A percentile compares a stretch with the other conserved stretches of the same genome.
phyloP scores from a whole-genome alignment of 1,140 invertebrate species.

The Asobara japonica region DNA sequence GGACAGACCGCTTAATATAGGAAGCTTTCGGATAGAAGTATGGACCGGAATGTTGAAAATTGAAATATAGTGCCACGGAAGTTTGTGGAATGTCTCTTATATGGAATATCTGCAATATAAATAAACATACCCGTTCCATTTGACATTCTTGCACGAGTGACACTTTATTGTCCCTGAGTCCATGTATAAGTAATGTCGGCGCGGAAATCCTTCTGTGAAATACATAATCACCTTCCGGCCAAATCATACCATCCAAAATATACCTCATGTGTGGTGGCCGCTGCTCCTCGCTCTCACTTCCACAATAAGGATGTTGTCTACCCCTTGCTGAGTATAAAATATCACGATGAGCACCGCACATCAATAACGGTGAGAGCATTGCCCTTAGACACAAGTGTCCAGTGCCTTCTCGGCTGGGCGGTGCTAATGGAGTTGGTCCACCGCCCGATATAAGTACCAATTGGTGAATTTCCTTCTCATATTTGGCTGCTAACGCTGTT shows the following conservation, averaged over 20 bases:
- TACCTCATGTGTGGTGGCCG: conserved; percentile 67
- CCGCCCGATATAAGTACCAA: conserved; percentile 78
- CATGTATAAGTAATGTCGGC: conserved; percentile 78
- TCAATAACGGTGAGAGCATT: conserved; percentile 65
- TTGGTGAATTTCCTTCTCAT: conserved; percentile 71
- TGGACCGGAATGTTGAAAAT: too few species aligned
- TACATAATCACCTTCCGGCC: conserved; percentile 77
- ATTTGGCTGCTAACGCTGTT: conserved; percentile 72
- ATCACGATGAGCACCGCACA: conserved; percentile 67
- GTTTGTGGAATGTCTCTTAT: too few species aligned
- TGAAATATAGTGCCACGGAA: too few species aligned
- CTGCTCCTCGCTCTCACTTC: conserved; percentile 68
- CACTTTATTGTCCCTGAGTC: conserved; percentile 75
- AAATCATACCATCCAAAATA: conserved; percentile 75
- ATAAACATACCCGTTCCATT: conserved; percentile 74
- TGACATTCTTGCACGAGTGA: conserved; percentile 78
- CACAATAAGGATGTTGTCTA: conserved; percentile 68
- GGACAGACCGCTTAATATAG: too few species aligned
- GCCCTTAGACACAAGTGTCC: conserved; percentile 65
- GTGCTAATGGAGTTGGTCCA: conserved; percentile 75
- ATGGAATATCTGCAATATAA: too few species aligned
- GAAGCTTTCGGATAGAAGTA: too few species aligned
- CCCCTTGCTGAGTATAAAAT: conserved; percentile 69
- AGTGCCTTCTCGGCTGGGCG: conserved; percentile 67
- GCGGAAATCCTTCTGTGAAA: conserved; percentile 75